Evolutionary conservation across 30 jellyfish, hydroid and myxozoan genomes (phyloP).

Genomic region (Catostylus mosaicus): DNA sequence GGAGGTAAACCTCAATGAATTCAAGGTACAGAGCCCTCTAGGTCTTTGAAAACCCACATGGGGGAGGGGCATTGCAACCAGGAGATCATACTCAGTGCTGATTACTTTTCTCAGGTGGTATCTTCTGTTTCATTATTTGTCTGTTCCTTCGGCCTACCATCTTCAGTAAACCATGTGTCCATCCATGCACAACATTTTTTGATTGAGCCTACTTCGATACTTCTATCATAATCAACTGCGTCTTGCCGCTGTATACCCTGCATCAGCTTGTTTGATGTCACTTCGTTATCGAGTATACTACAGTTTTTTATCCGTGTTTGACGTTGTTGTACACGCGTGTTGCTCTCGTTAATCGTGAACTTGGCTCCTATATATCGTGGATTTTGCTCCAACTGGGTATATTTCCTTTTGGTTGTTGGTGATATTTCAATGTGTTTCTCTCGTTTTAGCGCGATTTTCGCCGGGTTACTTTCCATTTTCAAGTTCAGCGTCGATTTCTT

Average conservation of each 20-base stretch:
- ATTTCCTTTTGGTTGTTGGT: neutral
- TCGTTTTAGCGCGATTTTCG: neutral
- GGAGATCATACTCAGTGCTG: too few species aligned
- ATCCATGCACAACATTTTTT: slow-evolving; percentile 44
- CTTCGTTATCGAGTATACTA: neutral
- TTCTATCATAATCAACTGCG: slow-evolving; percentile 6
- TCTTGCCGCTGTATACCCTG: slow-evolving; percentile 15
- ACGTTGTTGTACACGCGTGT: neutral
- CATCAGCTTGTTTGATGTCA: neutral
- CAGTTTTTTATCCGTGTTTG: slow-evolving; percentile 22
- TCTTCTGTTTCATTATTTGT: slow-evolving; percentile 7
- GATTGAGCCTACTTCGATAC: slow-evolving; percentile 25
- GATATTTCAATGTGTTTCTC: slow-evolving; percentile 13
- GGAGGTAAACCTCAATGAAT: too few species aligned
- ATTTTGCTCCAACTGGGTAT: neutral
- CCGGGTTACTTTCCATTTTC: neutral
- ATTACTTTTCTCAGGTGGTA: neutral
- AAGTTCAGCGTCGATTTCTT: neutral
- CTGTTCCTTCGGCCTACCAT: slow-evolving; percentile 33
- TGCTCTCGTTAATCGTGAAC: neutral
- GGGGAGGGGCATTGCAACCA: too few species aligned
- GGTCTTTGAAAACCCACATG: too few species aligned
- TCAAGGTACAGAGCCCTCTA: too few species aligned
- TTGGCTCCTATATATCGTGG: neutral
- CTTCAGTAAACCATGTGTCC: slow-evolving; percentile 34